Evolutionary conservation across 2,113 vertebrate species (phyloP).

Genomic region (Aleadryas rufinucha): DNA sequence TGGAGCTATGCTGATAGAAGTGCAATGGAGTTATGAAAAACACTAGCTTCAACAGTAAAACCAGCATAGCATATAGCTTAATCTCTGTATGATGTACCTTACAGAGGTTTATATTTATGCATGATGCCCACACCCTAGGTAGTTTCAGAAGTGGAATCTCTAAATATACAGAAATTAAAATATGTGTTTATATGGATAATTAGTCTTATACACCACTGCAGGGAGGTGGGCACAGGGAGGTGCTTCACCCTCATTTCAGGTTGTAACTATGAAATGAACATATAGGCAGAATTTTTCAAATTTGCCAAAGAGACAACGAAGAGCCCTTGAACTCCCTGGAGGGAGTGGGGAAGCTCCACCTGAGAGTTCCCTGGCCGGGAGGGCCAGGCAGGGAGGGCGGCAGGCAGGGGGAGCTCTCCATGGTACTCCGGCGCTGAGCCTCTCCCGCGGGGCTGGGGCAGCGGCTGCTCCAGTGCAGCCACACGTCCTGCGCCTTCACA

Average conservation of each 20-base stretch:
- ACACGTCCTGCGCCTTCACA: rapidly evolving
- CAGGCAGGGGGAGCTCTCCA: neutral
- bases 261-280: neutral
- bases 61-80: neutral
- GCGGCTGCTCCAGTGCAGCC: neutral
- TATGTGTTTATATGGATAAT: neutral
- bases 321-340: neutral
- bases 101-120: neutral
- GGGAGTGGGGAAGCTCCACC: neutral
- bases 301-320: neutral
- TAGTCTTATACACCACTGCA: neutral
- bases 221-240: neutral
- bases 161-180: neutral
- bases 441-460: rapidly evolving
- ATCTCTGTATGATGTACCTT: neutral
- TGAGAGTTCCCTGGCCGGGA: rapidly evolving
- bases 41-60: neutral
- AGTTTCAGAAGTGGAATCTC: neutral
- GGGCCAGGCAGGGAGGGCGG: rapidly evolving
- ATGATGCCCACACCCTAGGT: neutral
- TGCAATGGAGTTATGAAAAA: neutral
- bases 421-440: rapidly evolving
- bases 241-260: neutral
- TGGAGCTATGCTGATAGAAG: neutral
- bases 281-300: neutral